Evolutionary conservation across 2,113 vertebrate genomes (phyloP).

Genomic region (Ailurus styani): DNA sequence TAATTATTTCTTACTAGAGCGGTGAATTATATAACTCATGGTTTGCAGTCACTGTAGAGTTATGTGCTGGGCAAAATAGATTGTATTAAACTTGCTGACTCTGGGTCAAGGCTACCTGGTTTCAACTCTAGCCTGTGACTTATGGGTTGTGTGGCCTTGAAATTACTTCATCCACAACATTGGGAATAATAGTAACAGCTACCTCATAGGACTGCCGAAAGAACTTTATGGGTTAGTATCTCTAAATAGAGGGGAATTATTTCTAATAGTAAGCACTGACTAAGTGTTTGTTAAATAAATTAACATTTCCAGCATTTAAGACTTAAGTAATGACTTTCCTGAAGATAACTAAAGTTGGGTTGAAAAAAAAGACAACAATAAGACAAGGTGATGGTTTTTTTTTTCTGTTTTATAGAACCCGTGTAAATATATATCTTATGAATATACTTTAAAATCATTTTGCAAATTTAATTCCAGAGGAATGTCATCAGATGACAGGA

Average conservation of each 20-base stretch:
- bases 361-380: neutral
- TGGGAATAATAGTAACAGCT: neutral
- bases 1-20: neutral
- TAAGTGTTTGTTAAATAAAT: neutral
- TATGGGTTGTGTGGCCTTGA: neutral
- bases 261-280: neutral
- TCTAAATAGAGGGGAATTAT: neutral
- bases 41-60: neutral
- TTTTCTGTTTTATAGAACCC: neutral
- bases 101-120: neutral
- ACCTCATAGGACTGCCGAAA: neutral
- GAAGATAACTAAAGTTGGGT: neutral
- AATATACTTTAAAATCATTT: neutral
- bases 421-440: neutral
- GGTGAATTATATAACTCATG: neutral
- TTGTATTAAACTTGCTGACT: neutral
- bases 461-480: neutral
- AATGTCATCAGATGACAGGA: neutral
- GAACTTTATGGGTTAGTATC: neutral
- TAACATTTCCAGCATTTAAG: neutral
- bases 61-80: neutral
- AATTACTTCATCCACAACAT: neutral
- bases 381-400: neutral
- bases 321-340: neutral
- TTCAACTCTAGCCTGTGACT: neutral